Percentiles rank a stretch among this genome's conserved stretches.
phyloP scores from a whole-genome alignment of 2,888 invertebrate genomes.

The Hedya salicella region DNA sequence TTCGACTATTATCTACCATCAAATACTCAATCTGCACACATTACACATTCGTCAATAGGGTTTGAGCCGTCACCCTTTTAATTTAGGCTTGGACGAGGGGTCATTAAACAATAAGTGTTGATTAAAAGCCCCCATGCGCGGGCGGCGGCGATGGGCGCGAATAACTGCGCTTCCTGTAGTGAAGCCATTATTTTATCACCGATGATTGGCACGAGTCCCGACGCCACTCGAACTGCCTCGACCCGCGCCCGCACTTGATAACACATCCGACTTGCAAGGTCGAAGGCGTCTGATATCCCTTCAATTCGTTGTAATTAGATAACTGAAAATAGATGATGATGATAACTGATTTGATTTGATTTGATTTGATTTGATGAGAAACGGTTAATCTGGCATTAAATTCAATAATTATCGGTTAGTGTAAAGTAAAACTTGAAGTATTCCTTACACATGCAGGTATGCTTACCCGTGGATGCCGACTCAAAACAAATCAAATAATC shows the following conservation, averaged over 20 bases:
- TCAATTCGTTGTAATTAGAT: too few relatives aligned
- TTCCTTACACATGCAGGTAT: neutral
- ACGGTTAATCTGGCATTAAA: too few relatives aligned
- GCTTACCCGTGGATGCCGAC: too few relatives aligned
- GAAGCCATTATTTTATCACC: conserved; percentile 82
- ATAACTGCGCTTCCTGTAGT: conserved; percentile 81
- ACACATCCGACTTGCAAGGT: conserved; percentile 20
- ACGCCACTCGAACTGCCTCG: conserved; percentile 53
- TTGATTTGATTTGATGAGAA: too few relatives aligned
- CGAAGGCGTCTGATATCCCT: neutral
- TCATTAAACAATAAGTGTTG: conserved; percentile 86
- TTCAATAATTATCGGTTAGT: too few relatives aligned
- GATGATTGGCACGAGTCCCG: conserved; percentile 78
- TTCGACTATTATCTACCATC: conserved; percentile 69
- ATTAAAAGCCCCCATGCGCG: conserved; percentile 85
- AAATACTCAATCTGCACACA: conserved; percentile 78
- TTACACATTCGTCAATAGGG: conserved; percentile 81
- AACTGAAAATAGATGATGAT: too few relatives aligned
- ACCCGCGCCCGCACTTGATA: conserved; percentile 41
- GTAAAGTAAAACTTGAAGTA: neutral
- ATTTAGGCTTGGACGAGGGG: conserved; percentile 82
- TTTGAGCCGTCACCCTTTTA: conserved; percentile 84
- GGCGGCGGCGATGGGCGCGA: conserved; percentile 57
- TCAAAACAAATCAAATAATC: conserved; percentile 20
- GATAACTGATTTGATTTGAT: too few relatives aligned